Evolutionary conservation across 2,113 vertebrate species (phyloP), one percentile per base, ranked within the genome.

Genomic region (Enhydra lutris): DNA sequence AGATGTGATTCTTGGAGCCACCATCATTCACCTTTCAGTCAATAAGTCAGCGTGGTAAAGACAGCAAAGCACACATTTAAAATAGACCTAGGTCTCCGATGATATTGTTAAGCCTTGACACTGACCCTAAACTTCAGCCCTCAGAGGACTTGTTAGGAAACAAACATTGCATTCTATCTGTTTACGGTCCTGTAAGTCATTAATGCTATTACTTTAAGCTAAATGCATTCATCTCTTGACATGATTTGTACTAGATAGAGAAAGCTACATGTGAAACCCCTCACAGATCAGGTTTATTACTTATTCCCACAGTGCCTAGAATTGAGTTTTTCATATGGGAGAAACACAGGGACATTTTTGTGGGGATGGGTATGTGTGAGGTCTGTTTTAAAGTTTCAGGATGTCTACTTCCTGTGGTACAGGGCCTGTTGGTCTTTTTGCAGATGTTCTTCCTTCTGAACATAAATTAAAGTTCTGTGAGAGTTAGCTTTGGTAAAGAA

Each of bases 381-480:
- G 4, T 45, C 89, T 42, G 2, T 45, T 78, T 65, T 52, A 8
- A 17, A 73, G 42, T 20, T 65, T 63, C 26, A 4, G 3, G 42
- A 47, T 29, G 8, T 89, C 50, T 82, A 17, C 34, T 10, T 78
- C 24, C 5, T 78, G 36, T 52, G 90, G 23, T 73, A 21, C n/a
- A 36, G 42, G 57, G 1, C 24, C 67, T 55, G 4, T 63, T 84
- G 52, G 42, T 59, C 82, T 93, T 63, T 87, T 79, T 84, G 34
- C 23, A 85, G 26, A 31, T 85, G 4, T 23, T 89, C 85, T 92
- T 91, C 65, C 45, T 97, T 82, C 26, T 78, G 26, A 95, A 83
- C 45, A 63, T 82, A 79, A 97, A 39, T 71, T 85, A 84, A 89
- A 91, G 29, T 52, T 95, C 63, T 94, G 21, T 61, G 29, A 79